Base-by-base conservation (phyloP, 2,113 vertebrate genomes). In the Paramormyrops kingsleyae region DNA sequence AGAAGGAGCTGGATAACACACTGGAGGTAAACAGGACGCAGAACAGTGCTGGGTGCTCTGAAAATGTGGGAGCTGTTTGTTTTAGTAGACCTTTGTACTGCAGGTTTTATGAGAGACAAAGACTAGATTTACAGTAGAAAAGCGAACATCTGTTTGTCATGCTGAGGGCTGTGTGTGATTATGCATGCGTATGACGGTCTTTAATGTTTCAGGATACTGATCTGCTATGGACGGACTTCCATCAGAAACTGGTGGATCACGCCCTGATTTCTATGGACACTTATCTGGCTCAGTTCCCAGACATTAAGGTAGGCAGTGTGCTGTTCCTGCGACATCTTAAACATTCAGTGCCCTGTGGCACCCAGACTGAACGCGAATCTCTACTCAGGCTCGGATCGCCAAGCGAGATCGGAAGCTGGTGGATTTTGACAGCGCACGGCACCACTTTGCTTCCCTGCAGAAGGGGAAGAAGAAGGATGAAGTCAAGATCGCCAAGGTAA, bases 191-290 rank as follows among this genome's bases (percentile, higher is more conserved):
- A 35, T 77, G 19, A 87, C 4, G 89, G 27, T 90, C 35, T 47
- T 46, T 85, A 21, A 9, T 66, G 31, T 94, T 94, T 86, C 94
- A 99, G 99, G 98, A 99, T 94, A 97, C 97, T 49, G 98, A 99
- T 91, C 97, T 99, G 7, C 96, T 99, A 0, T 99, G 98, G 99
- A 96, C 96, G 0, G 99, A 99, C 93, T 99, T 98, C 93, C 99
- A 99, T 92, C 98, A 99, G 95, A 99, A 99, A 92, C 93, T 99
- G 92, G 98, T 99, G 50, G 98, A 99, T 94, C 97, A 99, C 91
- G 97, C 99, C 0, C 96, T 99, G 87, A 97, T 99, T 90, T 99
- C 99, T 87, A 99, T 99, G 98, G 99, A 99, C 94, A 99, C 99
- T 0, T 99, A 99, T 93, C 96, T 99, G 90, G 98, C 98, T 87